phyloP scores from a whole-genome alignment of 2,113 vertebrate species.

The Callithrix jacchus region DNA sequence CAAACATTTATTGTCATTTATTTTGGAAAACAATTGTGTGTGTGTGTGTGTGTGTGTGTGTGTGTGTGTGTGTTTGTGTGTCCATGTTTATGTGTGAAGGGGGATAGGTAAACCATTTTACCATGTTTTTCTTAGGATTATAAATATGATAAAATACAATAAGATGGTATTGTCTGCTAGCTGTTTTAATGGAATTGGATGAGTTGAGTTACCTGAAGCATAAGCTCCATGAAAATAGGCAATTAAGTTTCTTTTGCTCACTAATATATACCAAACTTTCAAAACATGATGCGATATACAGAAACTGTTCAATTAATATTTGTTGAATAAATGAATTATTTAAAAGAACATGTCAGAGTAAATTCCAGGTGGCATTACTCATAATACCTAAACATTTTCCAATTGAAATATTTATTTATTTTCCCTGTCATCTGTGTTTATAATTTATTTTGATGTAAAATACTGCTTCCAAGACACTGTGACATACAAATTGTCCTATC shows the following conservation, averaged over 20 bases:
- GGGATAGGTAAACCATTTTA: neutral
- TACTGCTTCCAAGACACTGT: neutral
- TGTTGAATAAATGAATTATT: neutral
- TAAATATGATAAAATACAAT: neutral
- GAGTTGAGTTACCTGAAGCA: neutral
- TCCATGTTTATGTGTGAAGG: neutral
- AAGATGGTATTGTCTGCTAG: no score
- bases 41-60: neutral
- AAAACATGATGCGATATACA: neutral
- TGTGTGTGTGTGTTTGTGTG: neutral
- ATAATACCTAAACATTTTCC: neutral
- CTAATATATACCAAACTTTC: neutral
- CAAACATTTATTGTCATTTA: neutral
- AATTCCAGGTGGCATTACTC: neutral
- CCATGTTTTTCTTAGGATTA: neutral
- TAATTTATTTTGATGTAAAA: neutral
- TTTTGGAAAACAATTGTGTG: neutral
- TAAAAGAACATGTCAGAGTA: neutral
- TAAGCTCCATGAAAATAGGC: neutral
- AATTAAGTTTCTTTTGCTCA: neutral
- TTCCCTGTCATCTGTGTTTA: neutral
- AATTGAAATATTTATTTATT: neutral
- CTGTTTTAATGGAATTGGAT: neutral
- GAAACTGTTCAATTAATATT: neutral
- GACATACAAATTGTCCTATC: neutral